phyloP scores from a whole-genome alignment of 2,888 invertebrate species.

The Aleiodes leptofemur region DNA sequence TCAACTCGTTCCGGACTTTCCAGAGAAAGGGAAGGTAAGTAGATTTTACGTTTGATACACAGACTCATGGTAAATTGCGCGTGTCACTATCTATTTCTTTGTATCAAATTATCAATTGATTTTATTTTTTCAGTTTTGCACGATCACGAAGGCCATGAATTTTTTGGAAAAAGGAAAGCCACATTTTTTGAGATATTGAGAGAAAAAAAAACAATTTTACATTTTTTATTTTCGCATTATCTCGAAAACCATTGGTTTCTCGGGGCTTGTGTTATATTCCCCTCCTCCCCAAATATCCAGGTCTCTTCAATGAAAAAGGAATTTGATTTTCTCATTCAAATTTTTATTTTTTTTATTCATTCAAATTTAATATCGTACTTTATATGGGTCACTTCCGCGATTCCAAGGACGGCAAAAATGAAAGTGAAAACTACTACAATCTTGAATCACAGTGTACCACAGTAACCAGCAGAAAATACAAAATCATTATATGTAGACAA shows the following conservation, averaged over 20 bases:
- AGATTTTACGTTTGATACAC: neutral
- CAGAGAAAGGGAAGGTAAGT: slow-evolving; percentile 64
- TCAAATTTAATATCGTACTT: neutral
- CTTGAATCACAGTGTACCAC: slow-evolving; percentile 1
- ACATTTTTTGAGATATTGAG: too few species aligned
- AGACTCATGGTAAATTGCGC: slow-evolving; percentile 21
- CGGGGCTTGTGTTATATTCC: too few species aligned
- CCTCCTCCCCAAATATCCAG: too few species aligned
- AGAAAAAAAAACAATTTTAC: too few species aligned
- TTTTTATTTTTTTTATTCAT: too few species aligned
- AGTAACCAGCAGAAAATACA: slow-evolving; percentile 4
- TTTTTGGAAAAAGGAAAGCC: too few species aligned
- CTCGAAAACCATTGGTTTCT: too few species aligned
- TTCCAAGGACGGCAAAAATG: slow-evolving; percentile 64
- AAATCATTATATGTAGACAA: neutral
- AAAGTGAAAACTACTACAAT: slow-evolving; percentile 58
- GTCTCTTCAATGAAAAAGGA: too few species aligned
- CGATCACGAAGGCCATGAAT: too few species aligned
- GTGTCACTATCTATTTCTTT: slow-evolving; percentile 19
- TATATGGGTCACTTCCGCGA: slow-evolving; percentile 53
- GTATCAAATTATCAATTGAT: too few species aligned
- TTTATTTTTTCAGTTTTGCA: too few species aligned
- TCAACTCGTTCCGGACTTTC: slow-evolving; percentile 54
- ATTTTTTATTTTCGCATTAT: too few species aligned
- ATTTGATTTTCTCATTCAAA: neutral